Evolutionary conservation across 1,140 invertebrate species (phyloP).

Genomic region (Sarcophaga bullata): DNA sequence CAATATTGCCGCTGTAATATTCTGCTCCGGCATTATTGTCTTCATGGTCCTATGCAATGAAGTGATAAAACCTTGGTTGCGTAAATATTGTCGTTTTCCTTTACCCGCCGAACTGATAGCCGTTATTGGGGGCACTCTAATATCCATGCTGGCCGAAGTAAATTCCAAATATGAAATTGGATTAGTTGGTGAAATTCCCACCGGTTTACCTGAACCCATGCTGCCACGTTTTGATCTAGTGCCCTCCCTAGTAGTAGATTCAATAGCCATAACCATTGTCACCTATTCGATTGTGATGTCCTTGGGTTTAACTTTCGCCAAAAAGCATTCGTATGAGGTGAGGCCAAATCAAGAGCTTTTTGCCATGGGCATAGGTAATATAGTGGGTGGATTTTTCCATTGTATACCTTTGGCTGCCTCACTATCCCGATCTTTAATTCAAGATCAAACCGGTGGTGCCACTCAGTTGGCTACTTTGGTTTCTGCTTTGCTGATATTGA

Average conservation of each 20-base stretch:
- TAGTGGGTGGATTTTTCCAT: constrained; percentile 85
- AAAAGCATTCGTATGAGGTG: constrained; percentile 87
- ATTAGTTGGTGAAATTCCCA: constrained; percentile 80
- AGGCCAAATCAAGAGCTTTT: constrained; percentile 90
- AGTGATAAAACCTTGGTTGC: constrained; percentile 80
- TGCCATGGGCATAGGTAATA: constrained; percentile 80
- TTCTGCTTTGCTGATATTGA: constrained; percentile 75
- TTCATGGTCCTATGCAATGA: constrained; percentile 83
- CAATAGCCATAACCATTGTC: constrained; percentile 83
- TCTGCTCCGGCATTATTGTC: constrained; percentile 77
- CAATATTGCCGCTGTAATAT: constrained; percentile 75
- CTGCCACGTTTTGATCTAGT: constrained; percentile 68
- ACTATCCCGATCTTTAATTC: constrained; percentile 83
- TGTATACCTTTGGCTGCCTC: constrained; percentile 87
- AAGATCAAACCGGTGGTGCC: constrained; percentile 79
- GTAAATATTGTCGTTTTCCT: constrained; percentile 78
- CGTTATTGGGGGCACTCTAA: constrained; percentile 80
- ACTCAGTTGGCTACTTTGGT: constrained; percentile 83
- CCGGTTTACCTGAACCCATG: constrained; percentile 69
- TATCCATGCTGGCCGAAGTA: constrained; percentile 69
- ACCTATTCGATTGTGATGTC: constrained; percentile 92
- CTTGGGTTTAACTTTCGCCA: constrained; percentile 91
- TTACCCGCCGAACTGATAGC: constrained; percentile 88
- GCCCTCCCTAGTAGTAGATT: constrained; percentile 67
- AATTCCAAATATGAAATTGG: constrained; percentile 69